A percentile compares a stretch with the other conserved stretches of the same genome.
Conservation (phyloP, 2,797 vertebrate genomes). For the Poeciliopsis turneri region DNA sequence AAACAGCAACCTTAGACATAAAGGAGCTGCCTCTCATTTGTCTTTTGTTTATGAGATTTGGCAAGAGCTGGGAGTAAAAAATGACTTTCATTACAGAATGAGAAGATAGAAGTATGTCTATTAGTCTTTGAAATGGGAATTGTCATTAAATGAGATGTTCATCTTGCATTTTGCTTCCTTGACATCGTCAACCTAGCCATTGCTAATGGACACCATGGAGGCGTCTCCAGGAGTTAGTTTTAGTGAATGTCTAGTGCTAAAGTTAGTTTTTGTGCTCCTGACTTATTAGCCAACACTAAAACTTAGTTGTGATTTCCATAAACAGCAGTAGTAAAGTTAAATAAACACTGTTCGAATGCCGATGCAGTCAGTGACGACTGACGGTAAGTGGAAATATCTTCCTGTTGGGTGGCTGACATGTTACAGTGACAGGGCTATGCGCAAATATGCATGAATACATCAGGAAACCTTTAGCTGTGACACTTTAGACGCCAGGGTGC, state of each 20-base stretch:
- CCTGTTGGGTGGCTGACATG: conserved; percentile 5
- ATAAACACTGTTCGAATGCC: neutral
- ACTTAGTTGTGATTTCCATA: neutral
- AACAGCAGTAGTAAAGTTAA: neutral
- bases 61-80: neutral
- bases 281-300: neutral
- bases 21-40: neutral
- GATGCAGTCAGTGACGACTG: neutral
- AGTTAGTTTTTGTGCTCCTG: neutral
- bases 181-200: neutral
- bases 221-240: neutral
- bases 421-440: neutral
- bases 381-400: conserved; percentile 4
- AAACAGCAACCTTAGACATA: neutral
- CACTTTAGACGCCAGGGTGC: conserved; percentile 55
- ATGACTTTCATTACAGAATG: neutral
- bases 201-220: neutral
- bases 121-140: neutral
- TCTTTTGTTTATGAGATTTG: neutral
- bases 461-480: conserved; percentile 39
- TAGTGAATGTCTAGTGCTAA: neutral
- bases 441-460: conserved; percentile 11
- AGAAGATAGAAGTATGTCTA: neutral
- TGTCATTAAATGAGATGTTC: neutral
- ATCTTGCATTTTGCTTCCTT: neutral